These are phyloP conservation scores for Xenotilapia leptura DNA, from an alignment of 2,113 vertebrate genomes.

Conservation along the genomic window DNA sequence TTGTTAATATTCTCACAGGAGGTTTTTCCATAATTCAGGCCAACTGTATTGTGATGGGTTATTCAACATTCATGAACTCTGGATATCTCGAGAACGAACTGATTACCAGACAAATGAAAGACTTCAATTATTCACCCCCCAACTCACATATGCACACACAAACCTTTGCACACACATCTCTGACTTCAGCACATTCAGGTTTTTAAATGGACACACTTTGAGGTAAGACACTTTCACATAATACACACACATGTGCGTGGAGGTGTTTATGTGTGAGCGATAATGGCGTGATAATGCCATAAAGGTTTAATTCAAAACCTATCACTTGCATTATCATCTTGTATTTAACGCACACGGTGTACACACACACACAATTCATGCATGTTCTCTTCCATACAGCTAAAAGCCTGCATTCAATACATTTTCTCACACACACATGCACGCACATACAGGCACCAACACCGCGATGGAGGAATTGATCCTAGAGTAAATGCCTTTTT, in stretches of 20 bases:
- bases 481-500: conserved; percentile 33
- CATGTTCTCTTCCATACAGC: not conserved
- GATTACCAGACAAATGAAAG: conserved; percentile 99
- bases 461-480: not conserved
- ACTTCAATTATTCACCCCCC: conserved; percentile 96
- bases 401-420: not conserved
- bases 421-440: not conserved
- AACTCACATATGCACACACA: conserved; percentile 63
- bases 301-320: conserved; percentile 65
- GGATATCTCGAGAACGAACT: conserved; percentile 97
- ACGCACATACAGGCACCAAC: not conserved
- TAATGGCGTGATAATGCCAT: not conserved
- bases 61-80: conserved; percentile 99
- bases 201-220: conserved; percentile 24
- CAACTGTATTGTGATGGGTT: conserved; percentile 99
- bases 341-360: not conserved
- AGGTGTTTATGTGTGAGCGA: not conserved
- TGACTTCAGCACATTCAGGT: conserved; percentile 20
- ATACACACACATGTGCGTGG: conserved; percentile 16
- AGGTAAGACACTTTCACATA: not conserved
- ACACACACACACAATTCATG: not conserved
- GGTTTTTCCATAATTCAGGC: conserved; percentile 99
- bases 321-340: conserved; percentile 40
- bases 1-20: conserved; percentile 95
- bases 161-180: conserved; percentile 18